These are phyloP conservation scores for Propithecus coquereli DNA, from an alignment of 2,113 vertebrate genomes.

Conservation along the genomic window DNA sequence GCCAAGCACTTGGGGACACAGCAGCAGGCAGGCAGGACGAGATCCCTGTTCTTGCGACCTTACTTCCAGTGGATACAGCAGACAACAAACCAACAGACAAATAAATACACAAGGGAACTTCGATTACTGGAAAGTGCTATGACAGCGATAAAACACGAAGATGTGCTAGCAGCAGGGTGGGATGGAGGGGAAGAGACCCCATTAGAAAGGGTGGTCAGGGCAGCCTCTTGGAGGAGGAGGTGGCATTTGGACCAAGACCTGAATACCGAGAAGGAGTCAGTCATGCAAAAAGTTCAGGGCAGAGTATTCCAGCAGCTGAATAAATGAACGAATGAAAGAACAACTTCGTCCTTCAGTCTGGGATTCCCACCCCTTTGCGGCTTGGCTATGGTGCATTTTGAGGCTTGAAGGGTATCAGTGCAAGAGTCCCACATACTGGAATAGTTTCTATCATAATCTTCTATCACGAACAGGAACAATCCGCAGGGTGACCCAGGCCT, in stretches of 20 bases:
- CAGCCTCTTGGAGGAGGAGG: neutral
- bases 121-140: rapidly evolving
- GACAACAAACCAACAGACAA: neutral
- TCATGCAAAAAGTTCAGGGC: neutral
- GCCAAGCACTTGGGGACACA: neutral
- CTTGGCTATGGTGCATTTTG: neutral
- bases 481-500: neutral
- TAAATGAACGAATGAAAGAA: neutral
- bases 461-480: neutral
- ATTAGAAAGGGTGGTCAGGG: neutral
- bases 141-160: neutral
- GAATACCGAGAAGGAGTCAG: neutral
- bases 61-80: rapidly evolving
- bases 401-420: neutral
- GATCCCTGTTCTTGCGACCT: neutral
- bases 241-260: neutral
- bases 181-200: rapidly evolving
- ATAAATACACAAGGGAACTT: neutral
- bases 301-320: neutral
- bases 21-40: neutral
- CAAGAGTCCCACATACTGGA: neutral
- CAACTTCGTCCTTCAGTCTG: neutral
- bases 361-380: neutral
- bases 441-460: neutral
- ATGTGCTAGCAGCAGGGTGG: rapidly evolving